Base-by-base conservation (phyloP, 1,140 invertebrate genomes). In the Hydropsyche tenuis region DNA sequence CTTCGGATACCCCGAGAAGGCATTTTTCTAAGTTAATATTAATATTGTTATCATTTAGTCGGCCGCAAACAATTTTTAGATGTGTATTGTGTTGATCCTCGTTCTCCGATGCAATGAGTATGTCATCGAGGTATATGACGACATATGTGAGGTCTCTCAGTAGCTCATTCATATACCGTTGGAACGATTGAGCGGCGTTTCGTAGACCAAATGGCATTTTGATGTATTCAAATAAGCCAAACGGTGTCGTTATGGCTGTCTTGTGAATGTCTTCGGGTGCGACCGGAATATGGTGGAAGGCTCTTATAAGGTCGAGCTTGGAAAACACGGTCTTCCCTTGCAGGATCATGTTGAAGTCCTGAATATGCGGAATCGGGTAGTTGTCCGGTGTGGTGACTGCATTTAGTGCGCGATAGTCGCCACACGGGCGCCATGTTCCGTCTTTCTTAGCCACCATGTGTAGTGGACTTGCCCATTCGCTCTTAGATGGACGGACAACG, bases 371-470 rank as follows among this genome's bases (percentile, higher is more conserved):
- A 0, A 86, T 20, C 0, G 83, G 83, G 73, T 85, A 87, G 0
- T 76, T 25, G 66, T 88, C 85, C 0, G 80, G 79, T 5, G 79
- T 45, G 0, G 80, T 82, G 0, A 56, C 23, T 0, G 76, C 70
- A 76, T 89, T 89, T 0, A 88, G 77, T 1, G 46, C 23, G 4
- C 84, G 72, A 72, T 86, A 88, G 72, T 88, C 86, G 0, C 84
- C 83, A 71, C 82, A 85, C 0, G 82, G 80, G 18, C 86, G 72
- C 79, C 80, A 85, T 5, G 74, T 73, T 0, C 78, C 75, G 3
- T 81, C 80, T 27, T 80, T 79, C 72, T 88, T 87, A 1, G 80
- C 79, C 0, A 81, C 81, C n/a, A 7, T 45, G 7, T 45, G 7
- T n/a, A n/a, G 7, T 7, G 7, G 7, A n/a, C 43, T 45, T 45